Evolutionary conservation across 2,113 vertebrate species (phyloP).

Genomic region (Rhabdornis inornatus): DNA sequence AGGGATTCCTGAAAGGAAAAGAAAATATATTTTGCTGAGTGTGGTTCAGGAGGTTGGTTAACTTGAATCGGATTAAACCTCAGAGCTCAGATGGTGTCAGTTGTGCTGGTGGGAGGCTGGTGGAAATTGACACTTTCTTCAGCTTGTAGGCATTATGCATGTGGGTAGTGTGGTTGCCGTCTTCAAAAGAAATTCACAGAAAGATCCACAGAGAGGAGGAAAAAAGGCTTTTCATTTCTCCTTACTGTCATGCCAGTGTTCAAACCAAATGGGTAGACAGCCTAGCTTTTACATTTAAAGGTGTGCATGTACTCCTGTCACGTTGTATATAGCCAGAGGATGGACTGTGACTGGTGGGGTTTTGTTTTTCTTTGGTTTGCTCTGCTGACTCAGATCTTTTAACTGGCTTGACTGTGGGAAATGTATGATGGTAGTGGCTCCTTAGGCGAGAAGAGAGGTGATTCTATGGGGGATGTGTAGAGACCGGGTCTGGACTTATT

Average conservation of each 20-base stretch:
- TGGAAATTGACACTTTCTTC: constrained; percentile 4
- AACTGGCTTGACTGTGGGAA: neutral
- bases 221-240: neutral
- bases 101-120: constrained; percentile 11
- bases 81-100: neutral
- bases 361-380: neutral
- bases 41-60: neutral
- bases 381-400: neutral
- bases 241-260: neutral
- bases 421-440: neutral
- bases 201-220: neutral
- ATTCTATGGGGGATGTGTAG: neutral
- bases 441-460: neutral
- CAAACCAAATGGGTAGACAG: neutral
- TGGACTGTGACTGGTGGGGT: neutral
- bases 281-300: neutral
- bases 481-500: neutral
- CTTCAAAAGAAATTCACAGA: neutral
- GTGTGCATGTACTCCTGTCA: fast-evolving
- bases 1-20: neutral
- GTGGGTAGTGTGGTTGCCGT: constrained; percentile 13
- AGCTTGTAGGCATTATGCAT: neutral
- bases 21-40: neutral
- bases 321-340: fast-evolving
- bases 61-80: neutral